These are phyloP conservation scores for Vespertilio murinus DNA, from an alignment of 2,797 vertebrate genomes.

Conservation along the genomic window DNA sequence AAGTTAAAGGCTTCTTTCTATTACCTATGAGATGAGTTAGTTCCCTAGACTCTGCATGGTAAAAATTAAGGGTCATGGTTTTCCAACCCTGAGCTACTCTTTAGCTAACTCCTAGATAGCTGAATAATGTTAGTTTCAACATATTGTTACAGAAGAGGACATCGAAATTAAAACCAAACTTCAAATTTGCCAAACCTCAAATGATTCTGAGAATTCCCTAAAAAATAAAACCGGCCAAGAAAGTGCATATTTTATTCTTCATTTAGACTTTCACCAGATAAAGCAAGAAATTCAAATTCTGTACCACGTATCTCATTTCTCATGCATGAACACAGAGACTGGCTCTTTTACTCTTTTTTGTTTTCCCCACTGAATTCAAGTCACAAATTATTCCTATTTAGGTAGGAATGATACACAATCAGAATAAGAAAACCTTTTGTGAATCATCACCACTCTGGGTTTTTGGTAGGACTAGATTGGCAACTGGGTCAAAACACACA, in stretches of 20 bases:
- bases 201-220: background rate
- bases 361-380: background rate
- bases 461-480: background rate
- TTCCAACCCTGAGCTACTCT: background rate
- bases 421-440: constrained; percentile 8
- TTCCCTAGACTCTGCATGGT: background rate
- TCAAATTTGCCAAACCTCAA: constrained; percentile 3
- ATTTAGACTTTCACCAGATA: constrained; percentile 7
- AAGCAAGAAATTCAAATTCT: background rate
- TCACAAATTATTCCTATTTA: background rate
- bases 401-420: background rate
- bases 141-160: background rate
- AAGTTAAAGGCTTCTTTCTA: background rate
- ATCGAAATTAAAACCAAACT: background rate
- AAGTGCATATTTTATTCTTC: background rate
- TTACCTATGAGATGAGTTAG: background rate
- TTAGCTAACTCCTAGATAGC: background rate
- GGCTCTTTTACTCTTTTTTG: background rate
- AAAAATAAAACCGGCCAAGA: background rate
- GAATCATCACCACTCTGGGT: background rate
- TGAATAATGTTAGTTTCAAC: background rate
- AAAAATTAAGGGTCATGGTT: background rate
- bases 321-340: background rate
- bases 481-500: background rate
- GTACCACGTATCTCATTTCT: background rate